Base-by-base conservation (phyloP, 1,140 invertebrate genomes). In the Tetragnatha versicolor region DNA sequence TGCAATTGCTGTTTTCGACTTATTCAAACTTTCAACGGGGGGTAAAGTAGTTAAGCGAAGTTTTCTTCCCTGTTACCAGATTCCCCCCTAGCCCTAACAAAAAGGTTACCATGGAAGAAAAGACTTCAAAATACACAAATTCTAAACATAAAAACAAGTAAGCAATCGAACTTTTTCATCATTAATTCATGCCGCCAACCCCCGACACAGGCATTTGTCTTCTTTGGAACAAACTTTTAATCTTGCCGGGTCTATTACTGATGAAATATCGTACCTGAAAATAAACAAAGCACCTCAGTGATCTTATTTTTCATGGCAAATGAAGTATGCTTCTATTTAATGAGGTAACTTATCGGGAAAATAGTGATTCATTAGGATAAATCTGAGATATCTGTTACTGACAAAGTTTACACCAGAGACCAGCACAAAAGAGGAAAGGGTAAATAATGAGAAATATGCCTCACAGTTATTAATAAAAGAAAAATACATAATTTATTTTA, bases 281-380 rank as follows among this genome's bases (percentile, higher is more conserved):
- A 47, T 20, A 47, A 47, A 69, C 66, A 69, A 69, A 31, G 49
- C 66, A 47, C n/a, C 3, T 14, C 33, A 42, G 58, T 60, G 69
- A 73, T 73, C 53, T 73, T 22, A 47, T 60, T 66, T 66, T 35
- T 37, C 17, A 22, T 31, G 31, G 29, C 25, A 69, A 69, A 68
- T 68, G 37, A 55, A 49, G 68, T 70, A 17, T 70, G n/a, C 68
- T 55, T 29, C 49, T 20, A 33, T 70, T 55, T 73, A 60, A 73
- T 70, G 51, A 53, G 49, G 49, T 37, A 73, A 73, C n/a, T 45
- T 60, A 73, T 73, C 45, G 39, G 69, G n/a, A 73, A 73, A 73
- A 70, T 55, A 25, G 68, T 29, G 68, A 70, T 55, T 27, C 51
- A 70, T 70, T 70, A 70, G 68, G 49, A 70, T 25, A 27, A 37